Conservation (phyloP, 2,797 vertebrate genomes). For the Crocidura indochinensis region DNA sequence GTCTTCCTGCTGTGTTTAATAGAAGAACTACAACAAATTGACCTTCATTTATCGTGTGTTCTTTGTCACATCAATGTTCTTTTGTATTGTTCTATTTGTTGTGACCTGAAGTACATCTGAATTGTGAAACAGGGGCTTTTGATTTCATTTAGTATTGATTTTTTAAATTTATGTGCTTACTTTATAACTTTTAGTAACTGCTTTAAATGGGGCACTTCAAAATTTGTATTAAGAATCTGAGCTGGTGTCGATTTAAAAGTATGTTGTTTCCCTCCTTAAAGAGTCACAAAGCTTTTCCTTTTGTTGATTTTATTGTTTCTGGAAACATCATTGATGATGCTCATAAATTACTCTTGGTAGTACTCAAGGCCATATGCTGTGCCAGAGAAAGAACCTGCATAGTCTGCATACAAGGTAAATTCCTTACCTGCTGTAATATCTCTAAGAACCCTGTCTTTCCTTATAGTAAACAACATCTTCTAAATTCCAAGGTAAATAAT, state of each 20-base stretch:
- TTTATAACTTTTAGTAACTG: slow-evolving; percentile 70
- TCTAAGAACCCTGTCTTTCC: too few relatives aligned
- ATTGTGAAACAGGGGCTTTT: slow-evolving; percentile 72
- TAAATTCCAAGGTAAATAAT: background rate
- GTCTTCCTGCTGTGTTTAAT: slow-evolving; percentile 77
- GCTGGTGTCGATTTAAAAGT: background rate
- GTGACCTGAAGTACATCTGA: slow-evolving; percentile 64
- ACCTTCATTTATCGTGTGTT: slow-evolving; percentile 85
- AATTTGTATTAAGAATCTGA: slow-evolving; percentile 40
- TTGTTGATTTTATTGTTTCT: slow-evolving; percentile 26
- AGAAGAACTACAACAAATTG: slow-evolving; percentile 77
- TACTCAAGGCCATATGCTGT: too few relatives aligned
- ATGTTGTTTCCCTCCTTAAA: too few relatives aligned
- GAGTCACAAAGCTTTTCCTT: slow-evolving; percentile 34
- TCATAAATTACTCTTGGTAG: too few relatives aligned
- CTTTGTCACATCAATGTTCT: slow-evolving; percentile 79
- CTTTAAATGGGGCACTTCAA: slow-evolving; percentile 71
- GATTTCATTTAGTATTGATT: slow-evolving; percentile 75
- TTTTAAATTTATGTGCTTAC: slow-evolving; percentile 79
- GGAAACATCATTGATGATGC: too few relatives aligned
- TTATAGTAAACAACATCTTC: background rate
- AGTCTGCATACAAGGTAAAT: too few relatives aligned
- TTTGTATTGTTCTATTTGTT: slow-evolving; percentile 60
- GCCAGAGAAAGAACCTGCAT: too few relatives aligned
- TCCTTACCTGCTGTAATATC: too few relatives aligned